Evolutionary conservation across 2,797 vertebrate genomes (phyloP).

Genomic region (Loriculus beryllinus): DNA sequence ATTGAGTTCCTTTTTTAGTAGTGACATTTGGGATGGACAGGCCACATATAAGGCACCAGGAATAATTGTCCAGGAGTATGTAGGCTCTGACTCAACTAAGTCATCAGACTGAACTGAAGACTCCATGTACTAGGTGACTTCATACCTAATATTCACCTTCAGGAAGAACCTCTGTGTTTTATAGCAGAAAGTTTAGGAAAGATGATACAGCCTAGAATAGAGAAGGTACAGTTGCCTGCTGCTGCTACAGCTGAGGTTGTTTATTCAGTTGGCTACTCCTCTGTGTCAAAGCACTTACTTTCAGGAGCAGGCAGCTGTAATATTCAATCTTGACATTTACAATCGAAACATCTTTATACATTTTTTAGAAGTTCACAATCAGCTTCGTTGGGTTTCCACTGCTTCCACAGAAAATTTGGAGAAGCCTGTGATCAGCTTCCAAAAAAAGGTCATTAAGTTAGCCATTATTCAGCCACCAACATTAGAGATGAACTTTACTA

Average conservation of each 20-base stretch:
- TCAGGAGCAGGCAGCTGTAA: background rate
- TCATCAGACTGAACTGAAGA: background rate
- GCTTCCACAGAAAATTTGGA: background rate
- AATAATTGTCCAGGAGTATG: background rate
- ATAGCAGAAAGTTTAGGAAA: background rate
- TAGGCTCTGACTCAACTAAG: background rate
- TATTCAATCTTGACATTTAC: background rate
- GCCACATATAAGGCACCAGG: background rate
- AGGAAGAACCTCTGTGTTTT: background rate
- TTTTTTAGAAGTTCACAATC: constrained; percentile 13
- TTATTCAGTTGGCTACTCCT: background rate
- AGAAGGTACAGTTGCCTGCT: background rate
- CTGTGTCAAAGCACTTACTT: constrained; percentile 3
- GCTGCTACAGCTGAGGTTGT: background rate
- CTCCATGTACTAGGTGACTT: background rate
- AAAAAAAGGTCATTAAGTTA: background rate
- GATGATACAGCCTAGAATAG: background rate
- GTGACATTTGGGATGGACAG: constrained; percentile 17
- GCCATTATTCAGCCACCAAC: background rate
- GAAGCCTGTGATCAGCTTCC: background rate
- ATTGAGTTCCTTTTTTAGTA: constrained; percentile 46
- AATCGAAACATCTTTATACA: background rate
- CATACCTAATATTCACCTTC: background rate
- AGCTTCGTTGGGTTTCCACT: background rate
- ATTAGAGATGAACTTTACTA: background rate